These are phyloP conservation scores for Diploptera punctata DNA, from an alignment of 2,888 invertebrate species.

Conservation along the genomic window DNA sequence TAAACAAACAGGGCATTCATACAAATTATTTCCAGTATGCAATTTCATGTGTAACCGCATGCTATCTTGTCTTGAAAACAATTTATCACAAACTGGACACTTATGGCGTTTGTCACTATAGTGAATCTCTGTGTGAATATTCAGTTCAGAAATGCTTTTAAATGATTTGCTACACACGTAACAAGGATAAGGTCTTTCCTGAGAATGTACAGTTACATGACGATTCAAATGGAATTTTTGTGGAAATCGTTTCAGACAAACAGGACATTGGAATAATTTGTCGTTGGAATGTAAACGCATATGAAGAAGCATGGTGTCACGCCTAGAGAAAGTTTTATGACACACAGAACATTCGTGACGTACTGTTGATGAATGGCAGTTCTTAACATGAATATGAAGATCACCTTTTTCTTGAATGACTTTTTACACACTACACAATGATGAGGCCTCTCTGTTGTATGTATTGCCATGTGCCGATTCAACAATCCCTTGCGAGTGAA, in stretches of 20 bases:
- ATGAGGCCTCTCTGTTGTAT: conserved; percentile 14
- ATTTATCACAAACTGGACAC: conserved; percentile 14
- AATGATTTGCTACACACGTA: conserved; percentile 18
- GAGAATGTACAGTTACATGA: conserved; percentile 19
- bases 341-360: conserved; percentile 10
- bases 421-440: conserved; percentile 11
- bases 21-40: conserved; percentile 6
- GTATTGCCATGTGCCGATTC: conserved; percentile 4
- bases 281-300: conserved; percentile 9
- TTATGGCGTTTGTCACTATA: conserved; percentile 19
- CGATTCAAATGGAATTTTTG: conserved; percentile 15
- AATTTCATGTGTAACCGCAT: conserved; percentile 1
- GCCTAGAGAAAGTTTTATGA: conserved; percentile 11
- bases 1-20: conserved; percentile 13
- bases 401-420: conserved; percentile 17
- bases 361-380: background rate
- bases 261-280: conserved; percentile 17
- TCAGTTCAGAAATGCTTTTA: conserved; percentile 13
- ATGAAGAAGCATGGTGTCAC: conserved; percentile 19
- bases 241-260: conserved; percentile 21
- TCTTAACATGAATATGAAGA: conserved; percentile 11
- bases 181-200: conserved; percentile 22
- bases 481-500: conserved; percentile 15
- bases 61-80: conserved; percentile 10
- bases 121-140: conserved; percentile 17